Evolutionary conservation across 2,888 invertebrate genomes (phyloP).

Genomic region (Thymelicus acteon): DNA sequence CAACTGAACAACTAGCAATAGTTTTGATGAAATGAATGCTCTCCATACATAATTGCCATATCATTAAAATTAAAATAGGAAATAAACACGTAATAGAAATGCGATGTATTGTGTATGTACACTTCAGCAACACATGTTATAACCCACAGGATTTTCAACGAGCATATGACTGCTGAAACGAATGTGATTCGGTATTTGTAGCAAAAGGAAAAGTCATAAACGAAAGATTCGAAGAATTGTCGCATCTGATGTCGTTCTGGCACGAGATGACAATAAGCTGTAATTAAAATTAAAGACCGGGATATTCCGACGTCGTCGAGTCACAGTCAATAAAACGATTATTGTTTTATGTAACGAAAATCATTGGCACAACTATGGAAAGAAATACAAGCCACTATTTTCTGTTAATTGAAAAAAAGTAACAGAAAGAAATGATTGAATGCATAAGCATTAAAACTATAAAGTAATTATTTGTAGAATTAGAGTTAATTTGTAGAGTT

Average conservation of each 20-base stretch:
- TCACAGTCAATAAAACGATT: slow-evolving; percentile 9
- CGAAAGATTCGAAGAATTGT: slow-evolving; percentile 26
- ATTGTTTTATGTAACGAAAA: slow-evolving; percentile 14
- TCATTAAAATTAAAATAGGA: neutral
- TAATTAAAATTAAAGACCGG: slow-evolving; percentile 24
- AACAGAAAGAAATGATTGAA: no score
- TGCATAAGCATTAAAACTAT: no score
- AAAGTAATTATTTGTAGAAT: no score
- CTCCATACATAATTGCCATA: no score
- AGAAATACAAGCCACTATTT: neutral
- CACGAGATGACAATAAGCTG: slow-evolving; percentile 25
- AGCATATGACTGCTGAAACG: no score
- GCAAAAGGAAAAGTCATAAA: slow-evolving; percentile 17
- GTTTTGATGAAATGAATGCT: neutral
- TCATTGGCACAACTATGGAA: neutral
- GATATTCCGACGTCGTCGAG: slow-evolving; percentile 16
- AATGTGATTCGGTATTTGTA: neutral
- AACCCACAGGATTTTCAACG: no score
- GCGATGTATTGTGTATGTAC: no score
- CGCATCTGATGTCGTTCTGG: slow-evolving; percentile 31
- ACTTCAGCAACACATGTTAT: no score
- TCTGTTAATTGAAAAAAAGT: no score
- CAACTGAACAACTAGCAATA: neutral
- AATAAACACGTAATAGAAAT: neutral
- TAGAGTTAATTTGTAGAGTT: no score